phyloP scores from a whole-genome alignment of 2,113 vertebrate species.

The Pleuronectes platessa region DNA sequence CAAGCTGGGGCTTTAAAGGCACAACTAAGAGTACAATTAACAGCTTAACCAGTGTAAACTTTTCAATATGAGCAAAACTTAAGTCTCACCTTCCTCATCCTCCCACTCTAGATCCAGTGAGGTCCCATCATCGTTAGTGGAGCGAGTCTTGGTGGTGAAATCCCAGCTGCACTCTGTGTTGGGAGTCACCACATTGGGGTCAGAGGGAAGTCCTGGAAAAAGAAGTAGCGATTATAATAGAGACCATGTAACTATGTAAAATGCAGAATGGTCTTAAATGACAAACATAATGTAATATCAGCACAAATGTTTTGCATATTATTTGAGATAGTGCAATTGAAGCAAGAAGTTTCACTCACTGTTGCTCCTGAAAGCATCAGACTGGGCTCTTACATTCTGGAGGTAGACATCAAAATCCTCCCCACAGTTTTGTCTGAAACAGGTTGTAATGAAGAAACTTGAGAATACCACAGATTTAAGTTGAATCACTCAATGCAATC shows the following conservation, averaged over 20 bases:
- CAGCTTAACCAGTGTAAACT: not conserved
- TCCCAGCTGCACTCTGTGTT: constrained; percentile 97
- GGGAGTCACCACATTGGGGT: constrained; percentile 90
- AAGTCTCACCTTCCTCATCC: constrained; percentile 93
- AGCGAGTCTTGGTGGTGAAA: constrained; percentile 94
- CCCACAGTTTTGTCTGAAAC: constrained; percentile 84
- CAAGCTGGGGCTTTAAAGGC: not conserved
- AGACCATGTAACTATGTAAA: not conserved
- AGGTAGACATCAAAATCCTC: constrained; percentile 90
- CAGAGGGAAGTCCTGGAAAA: constrained; percentile 89
- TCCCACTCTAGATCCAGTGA: constrained; percentile 98
- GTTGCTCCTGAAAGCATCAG: constrained; percentile 91
- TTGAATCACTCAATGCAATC: not conserved
- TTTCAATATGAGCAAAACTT: not conserved
- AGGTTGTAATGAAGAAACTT: constrained; percentile 9
- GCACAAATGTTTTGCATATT: not conserved
- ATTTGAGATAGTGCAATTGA: too few species aligned
- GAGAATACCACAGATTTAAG: not conserved
- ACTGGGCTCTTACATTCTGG: constrained; percentile 89
- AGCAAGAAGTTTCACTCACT: constrained; percentile 83
- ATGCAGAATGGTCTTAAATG: too few species aligned
- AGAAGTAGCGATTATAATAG: not conserved
- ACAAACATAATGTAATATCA: not conserved
- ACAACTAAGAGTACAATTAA: too few species aligned
- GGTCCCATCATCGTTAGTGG: constrained; percentile 92